Conservation (phyloP, 2,888 invertebrate species). For the Cantharis rustica region DNA sequence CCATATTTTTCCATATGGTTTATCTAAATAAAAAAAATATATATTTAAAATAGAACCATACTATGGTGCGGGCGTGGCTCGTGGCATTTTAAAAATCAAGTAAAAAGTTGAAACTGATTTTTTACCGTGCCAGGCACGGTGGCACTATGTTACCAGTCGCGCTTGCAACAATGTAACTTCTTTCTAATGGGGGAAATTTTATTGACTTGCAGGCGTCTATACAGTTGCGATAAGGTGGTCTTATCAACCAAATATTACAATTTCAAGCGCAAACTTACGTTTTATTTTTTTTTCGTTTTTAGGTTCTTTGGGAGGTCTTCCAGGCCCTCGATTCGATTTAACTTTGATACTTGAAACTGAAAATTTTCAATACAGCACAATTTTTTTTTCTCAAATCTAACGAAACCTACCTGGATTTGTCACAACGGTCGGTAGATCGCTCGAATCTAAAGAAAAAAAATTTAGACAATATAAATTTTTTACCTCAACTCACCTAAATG, state of each 20-base stretch:
- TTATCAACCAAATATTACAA: neutral
- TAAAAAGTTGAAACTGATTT: too few species aligned
- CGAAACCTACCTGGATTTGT: neutral
- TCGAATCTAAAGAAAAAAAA: neutral
- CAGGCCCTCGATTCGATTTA: neutral
- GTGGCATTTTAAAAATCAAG: too few species aligned
- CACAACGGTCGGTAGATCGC: neutral
- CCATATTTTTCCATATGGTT: conserved; percentile 63
- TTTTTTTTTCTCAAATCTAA: neutral
- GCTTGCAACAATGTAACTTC: neutral
- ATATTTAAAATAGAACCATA: too few species aligned
- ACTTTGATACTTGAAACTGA: neutral
- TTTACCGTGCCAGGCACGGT: too few species aligned
- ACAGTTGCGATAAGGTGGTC: neutral
- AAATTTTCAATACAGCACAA: neutral
- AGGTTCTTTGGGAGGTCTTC: neutral
- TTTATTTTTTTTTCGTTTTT: neutral
- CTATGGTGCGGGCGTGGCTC: too few species aligned
- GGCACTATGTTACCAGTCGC: too few species aligned
- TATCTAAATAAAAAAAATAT: conserved; percentile 26
- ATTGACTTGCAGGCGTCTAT: neutral
- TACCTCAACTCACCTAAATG: neutral
- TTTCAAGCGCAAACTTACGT: neutral
- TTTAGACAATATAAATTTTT: too few species aligned
- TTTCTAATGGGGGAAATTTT: neutral